Evolutionary conservation across 2,888 invertebrate species (phyloP), one percentile per base, ranked within the genome.

Genomic region (Pheosia tremula): DNA sequence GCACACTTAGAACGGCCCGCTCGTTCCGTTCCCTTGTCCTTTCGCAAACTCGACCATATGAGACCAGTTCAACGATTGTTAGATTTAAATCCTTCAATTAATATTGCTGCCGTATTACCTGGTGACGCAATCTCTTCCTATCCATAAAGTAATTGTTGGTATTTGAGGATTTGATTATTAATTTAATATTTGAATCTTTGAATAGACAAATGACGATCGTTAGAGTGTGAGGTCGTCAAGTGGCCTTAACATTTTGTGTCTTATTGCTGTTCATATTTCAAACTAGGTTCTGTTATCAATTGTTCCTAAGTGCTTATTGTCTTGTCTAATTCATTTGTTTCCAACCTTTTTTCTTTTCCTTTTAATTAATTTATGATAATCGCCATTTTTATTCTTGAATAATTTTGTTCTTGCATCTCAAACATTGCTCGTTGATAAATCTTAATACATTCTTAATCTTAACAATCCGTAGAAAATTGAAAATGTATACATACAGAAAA

Each of bases 11-110:
- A 82, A 75, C 73, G 79, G 74, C 67, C 57, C 60, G 65, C 57
- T 24, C 24, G 24, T 24, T 67, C 73, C 80, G 64, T 80, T 80
- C 80, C 75, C 80, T 78, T 74, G 80, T 82, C 81, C 79, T 81
- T 81, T 76, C 66, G 64, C 64, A 70, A 81, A 79, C 70, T 79
- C 69, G 77, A 78, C 67, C 79, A 76, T 77, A 74, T 68, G 63
- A 69, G 60, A 67, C 61, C 62, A 55, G 39, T 39, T 38, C 58
- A 66, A 74, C 69, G 74, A 76, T 72, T 78, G 72, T 78, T 80
- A 74, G 74, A 81, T 80, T 82, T 79, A 75, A 24, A 72, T 77
- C 69, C 68, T 65, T 72, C 80, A 81, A 81, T 81, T 62, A 58
- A 64, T 62, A 5, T 47, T 47, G 47, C 47, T 24, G 24, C 24